Percentiles rank a stretch among this genome's conserved stretches.
These are phyloP conservation scores for Notiomystis cincta DNA, from an alignment of 2,113 vertebrate species.

Conservation along the genomic window DNA sequence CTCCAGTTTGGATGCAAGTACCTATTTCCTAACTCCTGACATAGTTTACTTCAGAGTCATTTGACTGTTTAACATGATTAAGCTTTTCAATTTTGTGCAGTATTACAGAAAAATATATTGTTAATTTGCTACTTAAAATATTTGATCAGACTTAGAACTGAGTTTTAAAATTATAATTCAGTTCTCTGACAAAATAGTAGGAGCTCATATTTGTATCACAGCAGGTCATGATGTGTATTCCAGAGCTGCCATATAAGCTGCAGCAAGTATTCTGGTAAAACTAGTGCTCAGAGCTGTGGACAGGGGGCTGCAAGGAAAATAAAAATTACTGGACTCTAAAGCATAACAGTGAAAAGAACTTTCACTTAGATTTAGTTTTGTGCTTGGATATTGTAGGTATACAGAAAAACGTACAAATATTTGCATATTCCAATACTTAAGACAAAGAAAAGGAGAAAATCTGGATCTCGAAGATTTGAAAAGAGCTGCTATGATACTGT, in stretches of 20 bases:
- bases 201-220: not conserved
- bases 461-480: not conserved
- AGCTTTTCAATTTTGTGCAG: not conserved
- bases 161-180: not conserved
- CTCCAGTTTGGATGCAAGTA: not conserved
- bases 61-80: not conserved
- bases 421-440: not conserved
- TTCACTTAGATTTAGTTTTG: not conserved
- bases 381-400: not conserved
- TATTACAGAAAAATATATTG: not conserved
- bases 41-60: not conserved
- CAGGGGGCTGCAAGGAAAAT: not conserved
- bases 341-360: not conserved
- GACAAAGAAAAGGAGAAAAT: not conserved
- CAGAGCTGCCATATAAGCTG: not conserved
- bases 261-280: not conserved
- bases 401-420: not conserved
- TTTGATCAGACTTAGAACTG: not conserved
- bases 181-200: not conserved
- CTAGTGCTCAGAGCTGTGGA: not conserved
- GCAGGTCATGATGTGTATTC: not conserved
- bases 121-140: not conserved
- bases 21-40: not conserved
- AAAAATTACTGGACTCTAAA: not conserved
- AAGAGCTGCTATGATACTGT: not conserved